Conservation (phyloP, 2,113 vertebrate genomes). For the Psettodes erumei region DNA sequence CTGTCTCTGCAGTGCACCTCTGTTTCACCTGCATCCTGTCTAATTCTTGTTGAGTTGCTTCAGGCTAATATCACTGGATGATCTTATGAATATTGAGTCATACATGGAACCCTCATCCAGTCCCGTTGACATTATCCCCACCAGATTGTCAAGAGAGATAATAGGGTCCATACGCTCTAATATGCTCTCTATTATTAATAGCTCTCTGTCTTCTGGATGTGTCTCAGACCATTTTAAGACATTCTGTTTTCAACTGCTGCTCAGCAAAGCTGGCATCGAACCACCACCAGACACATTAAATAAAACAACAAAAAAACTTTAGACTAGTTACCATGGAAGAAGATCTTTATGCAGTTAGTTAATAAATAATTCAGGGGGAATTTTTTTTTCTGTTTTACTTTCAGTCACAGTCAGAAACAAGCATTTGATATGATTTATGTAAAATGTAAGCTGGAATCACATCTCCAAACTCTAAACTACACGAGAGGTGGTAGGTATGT, state of each 20-base stretch:
- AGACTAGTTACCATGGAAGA: not conserved
- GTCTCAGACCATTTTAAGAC: constrained; percentile 47
- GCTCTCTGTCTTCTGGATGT: constrained; percentile 32
- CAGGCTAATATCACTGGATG: constrained; percentile 37
- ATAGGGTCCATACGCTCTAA: constrained; percentile 50
- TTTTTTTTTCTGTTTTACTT: not conserved
- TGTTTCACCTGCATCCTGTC: constrained; percentile 27
- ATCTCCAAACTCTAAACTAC: too few relatives aligned
- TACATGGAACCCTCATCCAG: constrained; percentile 37
- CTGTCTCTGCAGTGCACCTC: constrained; percentile 15
- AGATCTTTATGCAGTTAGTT: not conserved
- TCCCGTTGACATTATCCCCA: constrained; percentile 53
- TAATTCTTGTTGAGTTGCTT: constrained; percentile 43
- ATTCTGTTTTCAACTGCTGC: constrained; percentile 30
- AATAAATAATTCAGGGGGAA: not conserved
- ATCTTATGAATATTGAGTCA: constrained; percentile 50
- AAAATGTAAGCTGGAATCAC: not conserved
- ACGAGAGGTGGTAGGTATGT: too few relatives aligned
- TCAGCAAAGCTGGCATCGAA: constrained; percentile 22
- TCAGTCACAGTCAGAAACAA: not conserved
- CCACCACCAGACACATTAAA: not conserved
- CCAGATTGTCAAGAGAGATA: constrained; percentile 58
- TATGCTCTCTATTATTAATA: constrained; percentile 57
- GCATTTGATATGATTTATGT: not conserved
- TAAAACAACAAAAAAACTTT: not conserved